Base-by-base conservation (phyloP, 2,888 invertebrate species). In the Abscondita cerata region DNA sequence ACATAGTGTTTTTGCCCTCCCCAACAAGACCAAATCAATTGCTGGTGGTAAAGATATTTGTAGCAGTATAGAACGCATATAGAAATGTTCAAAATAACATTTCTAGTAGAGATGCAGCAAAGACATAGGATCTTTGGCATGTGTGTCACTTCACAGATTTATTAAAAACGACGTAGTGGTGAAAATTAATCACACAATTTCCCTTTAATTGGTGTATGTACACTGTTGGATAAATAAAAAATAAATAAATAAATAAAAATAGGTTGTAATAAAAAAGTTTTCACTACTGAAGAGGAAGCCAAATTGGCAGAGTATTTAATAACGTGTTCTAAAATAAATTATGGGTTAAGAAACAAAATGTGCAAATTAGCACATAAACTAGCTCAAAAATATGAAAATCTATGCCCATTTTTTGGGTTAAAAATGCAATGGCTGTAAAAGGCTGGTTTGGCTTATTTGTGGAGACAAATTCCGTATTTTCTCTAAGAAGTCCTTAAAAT, bases 321-420 rank as follows among this genome's bases (percentile, higher is more conserved):
- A 36, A 36, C 36, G 36, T 36, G 36, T 36, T 36, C 36, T 36
- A 4, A 36, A 36, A 36, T 36, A 36, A 36, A 36, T 36, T 36
- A 36, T 36, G 36, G 11, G 36, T 11, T 36, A 36, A 12, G 11
- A 2, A 9, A 8, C 4, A 36, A 12, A 36, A 11, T 36, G 36
- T 11, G 36, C 36, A 36, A 36, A 36, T 36, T 36, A 36, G 3
- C 36, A 12, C 11, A 36, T 36, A 9, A 36, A 9, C n/a, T 36
- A 36, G 36, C 11, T 36, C 11, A 36, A 12, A 36, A 36, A 36
- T 36, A 36, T 36, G 2, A 36, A 11, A 4, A 36, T 11, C 36
- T 12, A 36, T 36, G n/a, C 36, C 36, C 36, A 36, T 11, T 36
- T 36, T 11, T 36, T 36, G 36, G 12, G 12, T 9, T 36, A 36